Evolutionary conservation across 2,888 invertebrate species (phyloP).

Genomic region (Trachelus tabidus): DNA sequence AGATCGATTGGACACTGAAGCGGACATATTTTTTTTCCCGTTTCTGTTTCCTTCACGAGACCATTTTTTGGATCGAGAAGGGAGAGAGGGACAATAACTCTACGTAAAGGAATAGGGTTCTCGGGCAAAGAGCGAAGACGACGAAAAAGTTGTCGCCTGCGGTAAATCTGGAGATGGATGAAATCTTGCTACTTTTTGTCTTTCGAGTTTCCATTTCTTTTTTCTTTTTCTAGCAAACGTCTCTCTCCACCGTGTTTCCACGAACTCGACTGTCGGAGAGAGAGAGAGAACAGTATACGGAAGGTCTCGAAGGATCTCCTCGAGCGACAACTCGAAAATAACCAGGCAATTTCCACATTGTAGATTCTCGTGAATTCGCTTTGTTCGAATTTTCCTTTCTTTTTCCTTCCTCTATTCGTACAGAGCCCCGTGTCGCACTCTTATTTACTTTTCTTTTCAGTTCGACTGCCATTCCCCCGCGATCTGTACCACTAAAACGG

Average conservation of each 20-base stretch:
- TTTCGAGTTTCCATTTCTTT: not conserved
- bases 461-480: not conserved
- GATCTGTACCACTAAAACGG: not conserved
- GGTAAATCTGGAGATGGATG: conserved; percentile 30
- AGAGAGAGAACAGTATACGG: not conserved
- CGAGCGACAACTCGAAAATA: conserved; percentile 28
- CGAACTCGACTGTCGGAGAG: not conserved
- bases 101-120: not conserved
- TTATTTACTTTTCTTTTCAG: not conserved
- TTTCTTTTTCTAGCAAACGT: not conserved
- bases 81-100: not conserved
- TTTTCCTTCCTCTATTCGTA: not conserved
- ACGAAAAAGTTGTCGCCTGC: conserved; percentile 31
- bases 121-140: not conserved
- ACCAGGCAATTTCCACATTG: conserved; percentile 28
- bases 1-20: not conserved
- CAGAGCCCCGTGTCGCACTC: not conserved
- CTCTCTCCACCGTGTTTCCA: not conserved
- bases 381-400: not conserved
- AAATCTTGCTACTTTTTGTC: conserved; percentile 24
- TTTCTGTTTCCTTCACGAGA: not conserved
- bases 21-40: not conserved
- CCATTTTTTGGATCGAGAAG: not conserved
- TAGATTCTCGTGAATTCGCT: not conserved
- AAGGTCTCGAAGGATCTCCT: not conserved